phyloP scores from a whole-genome alignment of 64 coral and sea anemone genomes.

The Stichodactyla mertensii region DNA sequence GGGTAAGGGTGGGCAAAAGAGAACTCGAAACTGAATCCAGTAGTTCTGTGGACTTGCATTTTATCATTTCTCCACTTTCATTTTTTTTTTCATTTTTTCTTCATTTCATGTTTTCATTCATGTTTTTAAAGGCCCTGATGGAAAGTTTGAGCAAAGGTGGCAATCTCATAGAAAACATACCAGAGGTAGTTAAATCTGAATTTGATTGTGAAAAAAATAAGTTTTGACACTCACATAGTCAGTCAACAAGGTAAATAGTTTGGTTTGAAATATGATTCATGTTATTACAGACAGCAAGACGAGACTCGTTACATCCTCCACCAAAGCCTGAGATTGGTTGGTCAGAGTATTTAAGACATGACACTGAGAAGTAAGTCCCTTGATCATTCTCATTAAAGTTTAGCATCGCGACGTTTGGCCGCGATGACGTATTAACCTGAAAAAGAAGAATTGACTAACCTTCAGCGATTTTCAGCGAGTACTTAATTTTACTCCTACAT shows the following conservation, averaged over 20 bases:
- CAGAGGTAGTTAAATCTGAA: constrained; percentile 45
- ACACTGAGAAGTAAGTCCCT: constrained; percentile 27
- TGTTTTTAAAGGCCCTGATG: constrained; percentile 58
- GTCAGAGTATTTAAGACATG: constrained; percentile 55
- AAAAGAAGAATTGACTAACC: no score
- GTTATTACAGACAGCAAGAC: constrained; percentile 24
- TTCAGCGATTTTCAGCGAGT: no score
- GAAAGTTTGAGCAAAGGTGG: constrained; percentile 90
- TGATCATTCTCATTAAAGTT: background rate
- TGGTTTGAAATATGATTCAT: background rate
- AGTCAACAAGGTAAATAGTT: no score
- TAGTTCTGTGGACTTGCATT: no score
- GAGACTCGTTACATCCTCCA: constrained; percentile 44
- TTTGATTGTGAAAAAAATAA: background rate
- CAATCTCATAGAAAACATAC: constrained; percentile 79
- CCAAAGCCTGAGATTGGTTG: constrained; percentile 38
- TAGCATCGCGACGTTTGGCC: no score
- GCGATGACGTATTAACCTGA: no score
- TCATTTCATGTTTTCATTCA: background rate
- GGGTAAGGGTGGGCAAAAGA: no score
- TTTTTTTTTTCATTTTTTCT: no score
- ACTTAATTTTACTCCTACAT: no score
- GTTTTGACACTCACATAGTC: no score
- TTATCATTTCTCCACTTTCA: no score
- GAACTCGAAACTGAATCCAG: no score